Percentiles rank a stretch among this genome's conserved stretches.
phyloP scores from a whole-genome alignment of 2,113 vertebrate species.

The Ceyx margarethae region DNA sequence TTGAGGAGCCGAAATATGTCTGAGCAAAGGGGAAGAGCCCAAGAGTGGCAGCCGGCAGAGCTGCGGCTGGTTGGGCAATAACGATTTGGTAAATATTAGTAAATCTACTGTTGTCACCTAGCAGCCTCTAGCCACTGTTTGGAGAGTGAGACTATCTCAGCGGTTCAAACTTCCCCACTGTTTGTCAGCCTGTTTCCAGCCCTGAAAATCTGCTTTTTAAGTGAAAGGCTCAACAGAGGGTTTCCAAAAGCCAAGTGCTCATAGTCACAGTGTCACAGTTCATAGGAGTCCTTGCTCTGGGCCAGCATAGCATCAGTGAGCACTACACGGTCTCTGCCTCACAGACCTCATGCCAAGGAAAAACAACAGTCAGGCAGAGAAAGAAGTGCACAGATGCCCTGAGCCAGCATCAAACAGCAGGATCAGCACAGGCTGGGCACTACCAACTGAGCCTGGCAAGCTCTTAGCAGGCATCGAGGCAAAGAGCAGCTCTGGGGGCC shows the following conservation, averaged over 20 bases:
- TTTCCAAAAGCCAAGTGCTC: not conserved
- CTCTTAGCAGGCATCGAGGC: not conserved
- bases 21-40: too few species aligned
- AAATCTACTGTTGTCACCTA: not conserved
- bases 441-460: not conserved
- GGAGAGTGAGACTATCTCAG: not conserved
- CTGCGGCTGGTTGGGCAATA: not conserved
- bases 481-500: not conserved
- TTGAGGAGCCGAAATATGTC: not conserved
- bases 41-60: not conserved
- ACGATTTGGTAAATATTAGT: not conserved
- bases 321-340: too few species aligned
- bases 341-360: too few species aligned
- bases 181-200: not conserved
- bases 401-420: not conserved
- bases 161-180: too few species aligned
- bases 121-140: not conserved
- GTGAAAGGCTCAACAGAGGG: not conserved
- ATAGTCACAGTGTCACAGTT: not conserved
- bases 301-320: not conserved
- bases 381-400: not conserved
- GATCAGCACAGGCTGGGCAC: not conserved
- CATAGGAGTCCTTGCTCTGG: too few species aligned
- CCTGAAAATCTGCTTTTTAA: not conserved
- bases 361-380: not conserved